Evolutionary conservation across 2,888 invertebrate genomes (phyloP), one percentile per base, ranked within the genome.

Genomic region (Ochropacha duplaris): DNA sequence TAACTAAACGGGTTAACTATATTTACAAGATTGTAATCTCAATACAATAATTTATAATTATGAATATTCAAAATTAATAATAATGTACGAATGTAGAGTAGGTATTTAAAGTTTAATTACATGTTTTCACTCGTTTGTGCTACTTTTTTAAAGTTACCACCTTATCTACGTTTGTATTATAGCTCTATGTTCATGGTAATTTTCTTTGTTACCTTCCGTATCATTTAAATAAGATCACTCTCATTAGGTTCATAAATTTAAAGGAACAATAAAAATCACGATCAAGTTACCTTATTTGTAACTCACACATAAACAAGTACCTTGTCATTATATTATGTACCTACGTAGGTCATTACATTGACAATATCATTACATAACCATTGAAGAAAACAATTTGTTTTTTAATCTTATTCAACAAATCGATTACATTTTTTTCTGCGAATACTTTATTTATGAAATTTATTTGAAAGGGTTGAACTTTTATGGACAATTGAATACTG

Each of bases 401-500:
- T n/a, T n/a, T n/a, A n/a, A 12, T 36, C 36, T 39, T 1, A 16
- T n/a, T n/a, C 39, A 39, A 16, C n/a, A 16, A 39, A 36, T 36
- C 9, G 3, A 44, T 19, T 9, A 36, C n/a, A n/a, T n/a, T n/a
- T 14, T 9, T 19, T 6, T 19, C 44, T 19, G 19, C 19, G n/a
- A 44, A 44, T 44, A 9, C 3, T 60, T 55, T 31, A 12, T 31
- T 31, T 12, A 31, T 31, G 31, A 31, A 31, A 31, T 31, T 31
- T 31, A 31, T 31, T 11, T 31, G 75, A 82, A 83, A 80, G 76
- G 67, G 72, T 68, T 67, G 72, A 81, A 83, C 73, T 83, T 65
- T 76, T n/a, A 73, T 69, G 79, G 74, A 86, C 84, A 87, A 87
- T 86, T 71, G 85, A 84, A 84, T 79, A 77, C 77, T 84, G 86